Evolutionary conservation across 2,888 invertebrate genomes (phyloP), one percentile per base, ranked within the genome.

Genomic region (Drosophila incognita): DNA sequence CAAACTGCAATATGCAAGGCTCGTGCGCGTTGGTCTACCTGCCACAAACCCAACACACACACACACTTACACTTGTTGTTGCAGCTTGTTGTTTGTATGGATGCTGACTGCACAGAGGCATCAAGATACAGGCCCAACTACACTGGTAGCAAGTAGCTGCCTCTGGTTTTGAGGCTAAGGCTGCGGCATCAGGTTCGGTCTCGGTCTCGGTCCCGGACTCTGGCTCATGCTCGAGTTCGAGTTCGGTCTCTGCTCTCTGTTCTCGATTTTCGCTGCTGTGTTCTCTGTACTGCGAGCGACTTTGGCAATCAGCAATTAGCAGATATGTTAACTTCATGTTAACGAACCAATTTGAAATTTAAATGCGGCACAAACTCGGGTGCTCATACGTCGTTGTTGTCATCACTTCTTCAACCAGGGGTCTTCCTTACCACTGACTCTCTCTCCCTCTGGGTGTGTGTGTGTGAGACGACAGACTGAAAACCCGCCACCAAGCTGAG

Each of bases 311-410:
- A 90, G 87, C 87, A 87, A 87, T 87, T 87, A 87, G 87, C 87
- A 87, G 87, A 88, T 90, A 87, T 87, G 87, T 90, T 87, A 89
- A 87, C 90, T 87, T 90, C 87, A 87, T 87, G 87, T 87, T 89
- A 90, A 87, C 87, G 87, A 87, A 87, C 87, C 87, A 87, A 87
- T 87, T 87, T 87, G 90, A 87, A 87, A 87, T 87, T 87, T 87
- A 87, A 87, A 87, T 87, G 90, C 87, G 88, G 79, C 87, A 82
- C 90, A 88, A 83, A 88, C 86, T 81, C 79, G 76, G 79, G 74
- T 86, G 89, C 83, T 89, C 87, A 84, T 84, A 87, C 89, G 85
- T 82, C 87, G 84, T 83, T 80, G 80, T 87, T 83, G 85, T 82
- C 87, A 87, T 88, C 89, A 87, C 86, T 88, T 86, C 87, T 86